A percentile compares a stretch with the other conserved stretches of the same genome.
These are phyloP conservation scores for Acrocephalus scirpaceus DNA, from an alignment of 2,797 vertebrate species.

Conservation along the genomic window DNA sequence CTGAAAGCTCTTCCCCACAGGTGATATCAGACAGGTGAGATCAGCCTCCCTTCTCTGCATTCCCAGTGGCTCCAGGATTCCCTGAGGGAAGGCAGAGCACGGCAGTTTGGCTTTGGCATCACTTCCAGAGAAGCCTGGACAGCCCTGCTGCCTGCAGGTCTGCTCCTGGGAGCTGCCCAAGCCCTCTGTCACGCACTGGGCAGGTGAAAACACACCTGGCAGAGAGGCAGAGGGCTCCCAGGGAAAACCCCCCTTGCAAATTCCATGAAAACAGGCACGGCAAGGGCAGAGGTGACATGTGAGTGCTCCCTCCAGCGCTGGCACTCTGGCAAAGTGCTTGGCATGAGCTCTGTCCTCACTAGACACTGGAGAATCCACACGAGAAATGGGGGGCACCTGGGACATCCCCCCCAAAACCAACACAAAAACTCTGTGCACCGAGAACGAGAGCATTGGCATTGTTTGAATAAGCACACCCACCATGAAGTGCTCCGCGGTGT, in stretches of 20 bases:
- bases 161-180: neutral
- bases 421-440: constrained; percentile 40
- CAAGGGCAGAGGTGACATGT: neutral
- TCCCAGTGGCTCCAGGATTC: neutral
- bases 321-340: neutral
- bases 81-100: neutral
- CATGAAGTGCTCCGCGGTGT: constrained; percentile 72
- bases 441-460: constrained; percentile 69
- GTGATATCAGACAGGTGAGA: neutral
- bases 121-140: neutral
- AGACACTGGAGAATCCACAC: neutral
- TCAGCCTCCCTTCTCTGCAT: neutral
- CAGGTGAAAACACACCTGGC: neutral
- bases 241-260: neutral
- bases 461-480: constrained; percentile 73
- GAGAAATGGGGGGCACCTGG: neutral
- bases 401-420: constrained; percentile 18
- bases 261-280: neutral
- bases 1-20: neutral
- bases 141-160: neutral
- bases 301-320: neutral
- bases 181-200: neutral
- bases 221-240: neutral
- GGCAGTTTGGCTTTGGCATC: neutral
- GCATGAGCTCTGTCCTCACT: neutral